phyloP scores from a whole-genome alignment of 2,113 vertebrate genomes.

The Gnathonemus echidnorhynchus region DNA sequence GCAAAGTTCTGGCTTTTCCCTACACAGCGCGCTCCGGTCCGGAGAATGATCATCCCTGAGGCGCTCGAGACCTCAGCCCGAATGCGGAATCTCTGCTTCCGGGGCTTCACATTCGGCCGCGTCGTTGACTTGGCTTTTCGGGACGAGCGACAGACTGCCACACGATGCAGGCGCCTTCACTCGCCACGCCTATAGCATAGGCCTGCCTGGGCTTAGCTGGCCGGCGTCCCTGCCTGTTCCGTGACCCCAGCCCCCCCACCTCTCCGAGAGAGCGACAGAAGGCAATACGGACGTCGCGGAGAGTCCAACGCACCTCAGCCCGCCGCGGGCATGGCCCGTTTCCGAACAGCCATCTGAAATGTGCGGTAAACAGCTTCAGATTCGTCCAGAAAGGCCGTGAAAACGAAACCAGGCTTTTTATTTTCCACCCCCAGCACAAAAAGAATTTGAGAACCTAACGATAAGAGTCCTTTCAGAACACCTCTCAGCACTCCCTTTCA shows the following conservation, averaged over 20 bases:
- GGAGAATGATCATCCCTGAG: neutral
- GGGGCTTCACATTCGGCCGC: neutral
- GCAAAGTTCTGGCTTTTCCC: neutral
- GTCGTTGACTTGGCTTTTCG: too few species aligned
- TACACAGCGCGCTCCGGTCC: neutral
- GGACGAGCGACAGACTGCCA: neutral
- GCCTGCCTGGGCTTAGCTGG: neutral
- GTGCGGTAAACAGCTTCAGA: constrained; percentile 5
- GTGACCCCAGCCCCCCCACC: neutral
- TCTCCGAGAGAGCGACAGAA: neutral
- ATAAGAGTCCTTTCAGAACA: constrained; percentile 27
- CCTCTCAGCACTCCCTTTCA: constrained; percentile 44
- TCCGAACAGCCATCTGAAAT: neutral
- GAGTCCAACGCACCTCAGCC: neutral
- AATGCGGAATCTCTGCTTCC: neutral
- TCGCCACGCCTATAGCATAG: neutral
- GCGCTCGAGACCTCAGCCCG: neutral
- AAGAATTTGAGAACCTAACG: constrained; percentile 18
- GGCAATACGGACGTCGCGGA: neutral
- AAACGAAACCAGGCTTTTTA: neutral
- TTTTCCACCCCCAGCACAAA: constrained; percentile 6
- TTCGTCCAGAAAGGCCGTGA: constrained; percentile 6
- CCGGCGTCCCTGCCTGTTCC: neutral
- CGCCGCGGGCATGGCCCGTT: neutral
- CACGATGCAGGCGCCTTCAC: neutral